Evolutionary conservation across 2,797 vertebrate genomes (phyloP), one percentile per base, ranked within the genome.

Genomic region (Discoglossus pictus): DNA sequence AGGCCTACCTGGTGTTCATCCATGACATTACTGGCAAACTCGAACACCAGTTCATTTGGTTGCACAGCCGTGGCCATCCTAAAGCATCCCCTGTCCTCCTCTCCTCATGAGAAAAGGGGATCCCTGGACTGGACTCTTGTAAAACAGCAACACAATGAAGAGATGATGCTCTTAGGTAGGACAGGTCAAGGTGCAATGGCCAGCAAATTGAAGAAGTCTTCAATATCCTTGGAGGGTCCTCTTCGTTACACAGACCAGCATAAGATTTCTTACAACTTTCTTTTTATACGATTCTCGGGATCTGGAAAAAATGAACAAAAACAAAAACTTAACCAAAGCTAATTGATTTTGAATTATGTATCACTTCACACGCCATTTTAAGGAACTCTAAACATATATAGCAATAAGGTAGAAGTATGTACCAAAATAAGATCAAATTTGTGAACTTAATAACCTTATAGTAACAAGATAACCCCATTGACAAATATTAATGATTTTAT

Each of bases 1-100:
- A 4, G 12, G 74, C 89, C 80, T 86, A 98, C 96, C 93, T 96
- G 93, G 64, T 91, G 88, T 72, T 92, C 88, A 75, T 87, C 92
- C 77, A 95, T 91, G 82, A 93, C 91, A 87, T 93, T 94, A 80
- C 92, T 95, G 82, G 93, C 93, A 80, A 93, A 97, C 73, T 98
- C 94, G 88, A 97, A 97, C 73, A 93, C 88, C 31, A 96, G 87
- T 59, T 97, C 96, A 79, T 92, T 93, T 88, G 94, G 93, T 80
- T 94, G 93, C 52, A 95, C 88, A 81, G 92, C 93, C 84, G 91
- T 82, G 84, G 91, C 86, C 86, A 90, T 86, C 88, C 84, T 88
- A 78, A 82, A 74, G 75, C 85, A 86, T 87, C 85, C 84, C 82
- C 77, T 75, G 75, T 62, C 75, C 68, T 87, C 81, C 91, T 73